These are phyloP conservation scores for Amphimallon solstitiale DNA, from an alignment of 2,888 invertebrate species.

Conservation along the genomic window DNA sequence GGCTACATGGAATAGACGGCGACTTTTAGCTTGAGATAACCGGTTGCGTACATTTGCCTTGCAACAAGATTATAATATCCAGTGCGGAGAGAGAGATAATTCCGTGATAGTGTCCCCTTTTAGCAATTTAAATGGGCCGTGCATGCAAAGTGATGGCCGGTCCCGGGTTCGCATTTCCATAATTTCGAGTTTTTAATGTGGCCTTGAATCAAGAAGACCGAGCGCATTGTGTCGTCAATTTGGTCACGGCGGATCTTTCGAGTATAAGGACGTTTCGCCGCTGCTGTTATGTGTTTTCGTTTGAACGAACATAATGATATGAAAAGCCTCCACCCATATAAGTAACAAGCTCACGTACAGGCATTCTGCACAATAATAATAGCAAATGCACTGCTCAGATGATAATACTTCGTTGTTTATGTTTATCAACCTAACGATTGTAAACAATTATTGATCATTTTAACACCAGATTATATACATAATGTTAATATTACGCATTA, in stretches of 20 bases:
- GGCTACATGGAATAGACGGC: constrained; percentile 56
- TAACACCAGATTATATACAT: no score
- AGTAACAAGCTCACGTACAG: no score
- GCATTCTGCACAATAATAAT: no score
- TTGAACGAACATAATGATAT: no score
- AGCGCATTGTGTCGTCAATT: constrained; percentile 32
- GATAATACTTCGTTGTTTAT: no score
- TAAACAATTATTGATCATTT: no score
- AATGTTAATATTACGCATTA: no score
- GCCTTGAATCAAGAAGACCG: constrained; percentile 37
- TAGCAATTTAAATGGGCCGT: constrained; percentile 65
- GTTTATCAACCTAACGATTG: no score
- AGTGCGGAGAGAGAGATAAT: constrained; percentile 58
- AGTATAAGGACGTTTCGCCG: not conserved
- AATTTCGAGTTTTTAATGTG: constrained; percentile 54
- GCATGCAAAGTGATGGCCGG: constrained; percentile 60
- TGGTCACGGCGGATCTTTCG: constrained; percentile 15
- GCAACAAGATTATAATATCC: constrained; percentile 64
- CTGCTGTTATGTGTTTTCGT: not conserved
- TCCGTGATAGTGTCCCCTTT: constrained; percentile 63
- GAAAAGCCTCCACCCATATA: no score
- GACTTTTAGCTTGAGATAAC: constrained; percentile 59
- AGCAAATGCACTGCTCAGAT: no score
- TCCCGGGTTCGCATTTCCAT: constrained; percentile 50
- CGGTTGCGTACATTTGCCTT: constrained; percentile 64